phyloP scores from a whole-genome alignment of 2,888 invertebrate species.

The Noctua janthe region DNA sequence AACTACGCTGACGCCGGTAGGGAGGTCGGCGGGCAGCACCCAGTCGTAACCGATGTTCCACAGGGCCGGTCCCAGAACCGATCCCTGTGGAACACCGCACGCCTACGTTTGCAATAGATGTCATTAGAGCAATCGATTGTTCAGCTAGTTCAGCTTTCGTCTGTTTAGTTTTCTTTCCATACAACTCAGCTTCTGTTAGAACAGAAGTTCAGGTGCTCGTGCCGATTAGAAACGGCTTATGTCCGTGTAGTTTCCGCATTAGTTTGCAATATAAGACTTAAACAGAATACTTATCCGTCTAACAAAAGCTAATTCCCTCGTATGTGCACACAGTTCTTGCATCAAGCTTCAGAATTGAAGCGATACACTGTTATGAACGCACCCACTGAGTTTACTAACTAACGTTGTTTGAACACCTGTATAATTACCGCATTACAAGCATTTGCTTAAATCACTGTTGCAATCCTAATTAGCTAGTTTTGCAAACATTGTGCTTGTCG shows the following conservation, averaged over 20 bases:
- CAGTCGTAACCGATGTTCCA: too few species aligned
- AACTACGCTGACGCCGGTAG: too few species aligned
- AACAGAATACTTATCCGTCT: background rate
- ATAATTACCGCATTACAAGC: slow-evolving; percentile 48
- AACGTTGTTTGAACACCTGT: slow-evolving; percentile 37
- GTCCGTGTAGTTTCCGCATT: background rate
- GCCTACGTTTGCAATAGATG: slow-evolving; percentile 33
- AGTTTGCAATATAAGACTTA: background rate
- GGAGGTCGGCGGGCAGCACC: too few species aligned
- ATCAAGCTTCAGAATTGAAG: background rate
- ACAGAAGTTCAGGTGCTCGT: background rate
- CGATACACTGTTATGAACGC: background rate
- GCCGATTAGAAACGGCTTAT: background rate
- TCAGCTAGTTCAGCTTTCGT: background rate
- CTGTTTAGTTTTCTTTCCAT: background rate
- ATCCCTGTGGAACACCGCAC: too few species aligned
- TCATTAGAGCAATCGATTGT: slow-evolving; percentile 24
- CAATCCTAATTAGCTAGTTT: slow-evolving; percentile 32
- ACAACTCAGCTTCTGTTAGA: background rate
- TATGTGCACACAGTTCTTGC: background rate
- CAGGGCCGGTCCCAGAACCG: too few species aligned
- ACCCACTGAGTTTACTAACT: slow-evolving; percentile 29
- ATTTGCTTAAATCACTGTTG: slow-evolving; percentile 34
- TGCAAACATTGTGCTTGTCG: slow-evolving; percentile 27
- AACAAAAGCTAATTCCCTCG: background rate